These are phyloP conservation scores for Tortricodes alternella DNA, from an alignment of 2,888 invertebrate genomes.

Conservation along the genomic window DNA sequence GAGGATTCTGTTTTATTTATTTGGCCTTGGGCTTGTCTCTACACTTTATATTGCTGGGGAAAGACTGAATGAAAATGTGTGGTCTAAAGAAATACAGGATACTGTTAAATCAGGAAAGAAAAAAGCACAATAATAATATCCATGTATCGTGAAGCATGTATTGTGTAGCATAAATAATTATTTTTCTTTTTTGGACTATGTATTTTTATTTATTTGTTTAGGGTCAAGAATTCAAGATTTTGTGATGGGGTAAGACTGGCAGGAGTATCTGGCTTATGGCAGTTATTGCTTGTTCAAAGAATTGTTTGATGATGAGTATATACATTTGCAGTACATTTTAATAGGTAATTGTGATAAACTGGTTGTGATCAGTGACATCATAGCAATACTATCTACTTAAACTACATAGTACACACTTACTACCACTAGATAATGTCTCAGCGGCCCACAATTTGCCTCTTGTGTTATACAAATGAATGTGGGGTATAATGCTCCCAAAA, in stretches of 20 bases:
- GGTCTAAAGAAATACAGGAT: constrained; percentile 86
- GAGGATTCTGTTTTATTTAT: constrained; percentile 88
- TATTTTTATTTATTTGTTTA: background rate
- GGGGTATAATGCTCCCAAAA: background rate
- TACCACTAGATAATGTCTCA: background rate
- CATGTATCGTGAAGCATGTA: background rate
- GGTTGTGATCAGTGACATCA: constrained; percentile 35
- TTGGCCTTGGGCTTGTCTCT: constrained; percentile 83
- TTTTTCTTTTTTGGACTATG: background rate
- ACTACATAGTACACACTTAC: background rate
- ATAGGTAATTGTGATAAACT: constrained; percentile 3
- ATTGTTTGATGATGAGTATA: too few species aligned
- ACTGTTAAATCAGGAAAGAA: constrained; percentile 75
- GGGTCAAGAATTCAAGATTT: too few species aligned
- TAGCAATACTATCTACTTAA: constrained; percentile 26
- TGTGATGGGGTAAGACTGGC: too few species aligned
- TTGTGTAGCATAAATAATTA: too few species aligned
- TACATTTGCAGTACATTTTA: too few species aligned
- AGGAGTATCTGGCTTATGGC: too few species aligned
- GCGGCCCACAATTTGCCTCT: too few species aligned
- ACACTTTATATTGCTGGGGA: constrained; percentile 89
- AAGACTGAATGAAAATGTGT: constrained; percentile 86
- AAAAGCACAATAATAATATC: constrained; percentile 65
- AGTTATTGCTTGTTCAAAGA: too few species aligned
- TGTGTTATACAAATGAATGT: background rate